Percentiles rank a stretch among this genome's conserved stretches.
phyloP scores from a whole-genome alignment of 2,888 invertebrate species.

The Cremastinae sp. region DNA sequence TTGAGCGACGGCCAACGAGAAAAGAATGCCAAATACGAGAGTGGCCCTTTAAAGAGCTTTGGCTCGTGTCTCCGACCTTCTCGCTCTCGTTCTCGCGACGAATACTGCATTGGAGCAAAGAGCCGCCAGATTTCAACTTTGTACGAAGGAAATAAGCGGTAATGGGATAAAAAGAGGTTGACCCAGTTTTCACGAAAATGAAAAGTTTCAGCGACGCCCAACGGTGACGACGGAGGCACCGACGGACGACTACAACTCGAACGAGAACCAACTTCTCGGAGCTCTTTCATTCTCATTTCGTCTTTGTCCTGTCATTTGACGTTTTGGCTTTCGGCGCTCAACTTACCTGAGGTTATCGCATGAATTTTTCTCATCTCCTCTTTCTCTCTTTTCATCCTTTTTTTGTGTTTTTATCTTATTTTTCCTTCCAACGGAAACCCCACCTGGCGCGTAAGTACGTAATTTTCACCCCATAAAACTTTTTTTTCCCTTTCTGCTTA shows the following conservation, averaged over 20 bases:
- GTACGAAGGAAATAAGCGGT: constrained; percentile 48
- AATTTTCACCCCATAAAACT: constrained; percentile 33
- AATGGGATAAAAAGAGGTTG: constrained; percentile 47
- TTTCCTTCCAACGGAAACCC: not conserved
- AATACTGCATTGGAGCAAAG: constrained; percentile 7
- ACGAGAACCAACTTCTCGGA: not conserved
- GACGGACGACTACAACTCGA: constrained; percentile 1
- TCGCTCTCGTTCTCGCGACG: too few species aligned
- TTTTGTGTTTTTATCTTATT: too few species aligned
- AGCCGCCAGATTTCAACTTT: constrained; percentile 47
- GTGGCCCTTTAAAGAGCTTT: constrained; percentile 43
- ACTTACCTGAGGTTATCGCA: constrained; percentile 18
- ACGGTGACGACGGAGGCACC: constrained; percentile 12
- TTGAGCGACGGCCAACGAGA: constrained; percentile 13
- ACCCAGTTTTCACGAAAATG: constrained; percentile 42
- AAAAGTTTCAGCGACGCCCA: constrained; percentile 16
- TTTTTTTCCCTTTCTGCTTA: constrained; percentile 5
- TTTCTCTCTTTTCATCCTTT: too few species aligned
- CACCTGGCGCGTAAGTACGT: constrained; percentile 15
- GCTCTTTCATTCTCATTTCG: constrained; percentile 6
- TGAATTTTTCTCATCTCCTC: constrained; percentile 42
- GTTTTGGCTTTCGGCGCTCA: constrained; percentile 7
- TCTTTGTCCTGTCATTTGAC: constrained; percentile 25
- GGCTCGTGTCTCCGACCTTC: constrained; percentile 7
- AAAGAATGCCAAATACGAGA: constrained; percentile 51